A percentile compares a stretch with the other conserved stretches of the same genome.
Conservation (phyloP, 2,797 vertebrate species). For the Acridotheres tristis region DNA sequence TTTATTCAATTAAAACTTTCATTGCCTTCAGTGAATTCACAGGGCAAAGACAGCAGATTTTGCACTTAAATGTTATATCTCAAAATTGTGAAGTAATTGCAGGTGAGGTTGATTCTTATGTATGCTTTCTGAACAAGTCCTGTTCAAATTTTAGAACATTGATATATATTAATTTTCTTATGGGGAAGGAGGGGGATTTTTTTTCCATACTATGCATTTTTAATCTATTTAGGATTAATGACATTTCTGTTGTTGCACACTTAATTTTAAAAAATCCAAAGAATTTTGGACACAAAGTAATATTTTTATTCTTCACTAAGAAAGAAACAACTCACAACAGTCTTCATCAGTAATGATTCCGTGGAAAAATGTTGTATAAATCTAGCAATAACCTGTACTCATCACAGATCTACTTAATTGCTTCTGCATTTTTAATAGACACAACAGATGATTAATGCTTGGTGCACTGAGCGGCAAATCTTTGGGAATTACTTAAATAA, state of each 20-base stretch:
- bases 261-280: background rate
- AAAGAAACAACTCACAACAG: background rate
- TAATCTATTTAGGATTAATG: background rate
- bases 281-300: background rate
- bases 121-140: background rate
- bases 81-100: background rate
- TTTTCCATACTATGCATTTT: background rate
- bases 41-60: background rate
- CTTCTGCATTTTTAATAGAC: constrained; percentile 67
- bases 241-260: background rate
- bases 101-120: background rate
- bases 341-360: constrained; percentile 23
- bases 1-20: background rate
- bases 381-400: constrained; percentile 52
- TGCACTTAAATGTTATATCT: background rate
- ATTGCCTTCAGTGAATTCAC: background rate
- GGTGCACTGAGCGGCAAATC: constrained; percentile 28
- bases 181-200: fast-evolving
- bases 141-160: background rate
- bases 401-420: constrained; percentile 67
- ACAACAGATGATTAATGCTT: constrained; percentile 73
- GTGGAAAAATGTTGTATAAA: constrained; percentile 37
- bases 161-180: background rate
- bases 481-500: constrained; percentile 77
- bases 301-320: background rate